Conservation (phyloP, 2,113 vertebrate species). For the Pangasianodon gigas region DNA sequence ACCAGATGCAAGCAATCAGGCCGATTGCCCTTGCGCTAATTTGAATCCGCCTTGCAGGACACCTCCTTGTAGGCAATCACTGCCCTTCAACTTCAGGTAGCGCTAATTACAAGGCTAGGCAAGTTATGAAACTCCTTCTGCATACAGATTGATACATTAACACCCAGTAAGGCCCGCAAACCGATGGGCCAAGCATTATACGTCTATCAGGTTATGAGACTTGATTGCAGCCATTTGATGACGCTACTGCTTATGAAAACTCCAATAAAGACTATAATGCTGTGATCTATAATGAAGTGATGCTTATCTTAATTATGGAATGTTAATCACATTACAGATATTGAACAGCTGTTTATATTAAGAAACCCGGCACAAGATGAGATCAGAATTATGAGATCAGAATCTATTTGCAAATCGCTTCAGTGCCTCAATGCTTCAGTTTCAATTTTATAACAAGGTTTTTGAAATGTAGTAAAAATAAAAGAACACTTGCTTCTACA, state of each 20-base stretch:
- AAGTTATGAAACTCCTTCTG: conserved; percentile 62
- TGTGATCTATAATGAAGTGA: conserved; percentile 44
- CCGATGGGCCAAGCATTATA: conserved; percentile 49
- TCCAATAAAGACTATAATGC: conserved; percentile 41
- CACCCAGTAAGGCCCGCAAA: conserved; percentile 38
- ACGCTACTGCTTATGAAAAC: conserved; percentile 34
- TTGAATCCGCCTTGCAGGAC: conserved; percentile 69
- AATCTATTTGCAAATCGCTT: background rate
- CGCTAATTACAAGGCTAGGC: conserved; percentile 71
- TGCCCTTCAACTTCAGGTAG: conserved; percentile 67
- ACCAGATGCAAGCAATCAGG: conserved; percentile 77
- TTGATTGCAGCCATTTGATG: conserved; percentile 31
- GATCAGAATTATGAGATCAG: background rate
- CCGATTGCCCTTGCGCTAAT: conserved; percentile 69
- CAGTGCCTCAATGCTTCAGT: background rate
- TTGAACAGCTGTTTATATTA: conserved; percentile 53
- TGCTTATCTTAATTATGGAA: conserved; percentile 49
- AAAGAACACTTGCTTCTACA: background rate
- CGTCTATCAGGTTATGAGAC: conserved; percentile 43
- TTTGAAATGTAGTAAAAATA: background rate
- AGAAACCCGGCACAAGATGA: background rate
- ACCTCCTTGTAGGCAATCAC: conserved; percentile 70
- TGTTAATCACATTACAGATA: conserved; percentile 52
- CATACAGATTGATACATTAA: conserved; percentile 59
- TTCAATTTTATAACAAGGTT: background rate